phyloP scores from a whole-genome alignment of 2,797 vertebrate species.

The Astyanax mexicanus region DNA sequence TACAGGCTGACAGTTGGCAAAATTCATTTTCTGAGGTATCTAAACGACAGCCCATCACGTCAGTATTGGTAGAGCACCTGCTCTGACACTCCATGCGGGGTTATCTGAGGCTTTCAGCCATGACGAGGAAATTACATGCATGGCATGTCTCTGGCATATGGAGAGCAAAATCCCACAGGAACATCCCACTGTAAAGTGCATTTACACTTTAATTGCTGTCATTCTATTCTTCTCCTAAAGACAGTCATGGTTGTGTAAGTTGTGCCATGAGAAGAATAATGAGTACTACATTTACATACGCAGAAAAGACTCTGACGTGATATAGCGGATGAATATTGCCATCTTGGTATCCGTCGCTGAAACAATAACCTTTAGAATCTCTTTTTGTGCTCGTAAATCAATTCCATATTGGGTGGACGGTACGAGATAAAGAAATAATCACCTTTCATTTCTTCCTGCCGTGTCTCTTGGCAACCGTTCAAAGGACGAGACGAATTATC shows the following conservation, averaged over 20 bases:
- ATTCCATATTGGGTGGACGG: neutral
- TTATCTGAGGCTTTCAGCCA: conserved; percentile 30
- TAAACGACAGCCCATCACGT: neutral
- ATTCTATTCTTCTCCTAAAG: conserved; percentile 4
- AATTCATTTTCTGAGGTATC: neutral
- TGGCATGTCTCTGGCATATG: conserved; percentile 13
- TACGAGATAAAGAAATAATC: neutral
- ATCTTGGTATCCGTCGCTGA: neutral
- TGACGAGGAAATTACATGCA: conserved; percentile 36
- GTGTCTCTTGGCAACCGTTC: neutral
- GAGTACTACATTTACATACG: neutral
- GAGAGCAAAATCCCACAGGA: conserved; percentile 16
- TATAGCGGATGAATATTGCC: neutral
- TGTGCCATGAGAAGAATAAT: conserved; percentile 1
- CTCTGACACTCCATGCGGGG: conserved; percentile 7
- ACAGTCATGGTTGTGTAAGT: neutral
- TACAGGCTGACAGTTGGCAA: neutral
- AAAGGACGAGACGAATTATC: conserved; percentile 2
- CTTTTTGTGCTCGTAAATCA: neutral
- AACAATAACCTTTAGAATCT: neutral
- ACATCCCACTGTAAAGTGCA: too few species aligned
- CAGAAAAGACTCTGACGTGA: neutral
- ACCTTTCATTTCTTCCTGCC: neutral
- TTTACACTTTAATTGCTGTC: conserved; percentile 41
- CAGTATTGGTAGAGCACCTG: neutral